A percentile compares a stretch with the other conserved stretches of the same genome.
Evolutionary conservation across 2,113 vertebrate species (phyloP).

Genomic region (Perca fluviatilis): DNA sequence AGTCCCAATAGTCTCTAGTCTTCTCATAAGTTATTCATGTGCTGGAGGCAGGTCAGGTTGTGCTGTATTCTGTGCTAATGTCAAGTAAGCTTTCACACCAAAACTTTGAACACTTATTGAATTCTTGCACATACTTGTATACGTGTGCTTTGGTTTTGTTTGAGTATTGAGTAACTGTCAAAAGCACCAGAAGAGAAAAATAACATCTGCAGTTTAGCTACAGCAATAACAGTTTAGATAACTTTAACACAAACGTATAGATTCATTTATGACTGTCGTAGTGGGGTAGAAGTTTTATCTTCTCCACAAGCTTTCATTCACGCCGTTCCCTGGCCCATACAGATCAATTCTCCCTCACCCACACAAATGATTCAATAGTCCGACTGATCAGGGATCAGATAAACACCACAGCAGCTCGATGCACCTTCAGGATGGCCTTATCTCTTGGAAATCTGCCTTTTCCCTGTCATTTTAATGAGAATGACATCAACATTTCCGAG

Average conservation of each 20-base stretch:
- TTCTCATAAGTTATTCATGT: slow-evolving; percentile 58
- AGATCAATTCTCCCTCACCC: background rate
- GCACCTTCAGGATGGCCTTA: background rate
- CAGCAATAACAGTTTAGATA: background rate
- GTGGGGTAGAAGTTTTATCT: background rate
- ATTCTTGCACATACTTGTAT: background rate
- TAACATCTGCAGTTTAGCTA: background rate
- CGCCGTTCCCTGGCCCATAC: background rate
- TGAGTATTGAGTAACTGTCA: background rate
- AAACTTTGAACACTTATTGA: slow-evolving; percentile 25
- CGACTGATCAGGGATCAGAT: slow-evolving; percentile 5
- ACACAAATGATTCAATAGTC: background rate
- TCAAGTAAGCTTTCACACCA: slow-evolving; percentile 30
- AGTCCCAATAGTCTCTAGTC: slow-evolving; percentile 39
- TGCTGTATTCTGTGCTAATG: slow-evolving; percentile 8
- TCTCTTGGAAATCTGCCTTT: background rate
- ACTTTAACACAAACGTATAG: background rate
- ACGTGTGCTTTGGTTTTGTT: background rate
- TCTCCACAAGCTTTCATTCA: background rate
- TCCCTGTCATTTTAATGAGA: background rate
- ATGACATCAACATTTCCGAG: background rate
- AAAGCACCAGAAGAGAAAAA: background rate
- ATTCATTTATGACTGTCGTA: background rate
- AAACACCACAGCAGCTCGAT: background rate
- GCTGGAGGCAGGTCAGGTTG: slow-evolving; percentile 44